Evolutionary conservation across 2,888 invertebrate genomes (phyloP).

Genomic region (Laspeyria flexula): DNA sequence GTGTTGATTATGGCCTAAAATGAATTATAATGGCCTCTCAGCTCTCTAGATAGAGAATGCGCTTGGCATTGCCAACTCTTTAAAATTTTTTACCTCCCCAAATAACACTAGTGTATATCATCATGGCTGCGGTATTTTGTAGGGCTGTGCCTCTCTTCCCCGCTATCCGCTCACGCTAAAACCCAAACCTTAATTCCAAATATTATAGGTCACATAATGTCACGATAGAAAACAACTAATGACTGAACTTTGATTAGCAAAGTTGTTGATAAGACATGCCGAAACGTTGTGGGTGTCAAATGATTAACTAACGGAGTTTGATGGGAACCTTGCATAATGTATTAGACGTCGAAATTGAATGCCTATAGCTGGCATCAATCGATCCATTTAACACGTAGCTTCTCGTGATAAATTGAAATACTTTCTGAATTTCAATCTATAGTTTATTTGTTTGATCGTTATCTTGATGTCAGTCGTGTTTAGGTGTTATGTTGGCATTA

Average conservation of each 20-base stretch:
- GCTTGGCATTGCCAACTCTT: too few relatives aligned
- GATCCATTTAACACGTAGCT: conserved; percentile 11
- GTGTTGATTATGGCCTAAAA: too few relatives aligned
- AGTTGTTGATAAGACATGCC: conserved; percentile 44
- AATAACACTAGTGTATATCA: too few relatives aligned
- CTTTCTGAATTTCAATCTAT: conserved; percentile 20
- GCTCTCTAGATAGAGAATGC: too few relatives aligned
- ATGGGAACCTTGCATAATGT: conserved; percentile 20
- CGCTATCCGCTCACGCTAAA: neutral
- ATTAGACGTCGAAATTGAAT: conserved; percentile 20
- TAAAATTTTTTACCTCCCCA: too few relatives aligned
- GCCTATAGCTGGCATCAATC: conserved; percentile 10
- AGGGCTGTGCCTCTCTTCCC: too few relatives aligned
- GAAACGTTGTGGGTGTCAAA: conserved; percentile 24
- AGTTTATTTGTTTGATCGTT: neutral
- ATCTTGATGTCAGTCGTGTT: neutral
- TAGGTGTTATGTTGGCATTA: too few relatives aligned
- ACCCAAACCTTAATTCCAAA: neutral
- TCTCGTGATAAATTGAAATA: conserved; percentile 5
- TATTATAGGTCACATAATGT: conserved; percentile 16
- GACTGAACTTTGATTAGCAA: conserved; percentile 54
- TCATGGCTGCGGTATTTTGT: too few relatives aligned
- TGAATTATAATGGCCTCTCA: too few relatives aligned
- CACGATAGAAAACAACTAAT: conserved; percentile 41
- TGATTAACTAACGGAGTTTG: conserved; percentile 47